These are phyloP conservation scores for Zaprionus tsacasi DNA, from an alignment of 1,140 invertebrate species.

Conservation along the genomic window DNA sequence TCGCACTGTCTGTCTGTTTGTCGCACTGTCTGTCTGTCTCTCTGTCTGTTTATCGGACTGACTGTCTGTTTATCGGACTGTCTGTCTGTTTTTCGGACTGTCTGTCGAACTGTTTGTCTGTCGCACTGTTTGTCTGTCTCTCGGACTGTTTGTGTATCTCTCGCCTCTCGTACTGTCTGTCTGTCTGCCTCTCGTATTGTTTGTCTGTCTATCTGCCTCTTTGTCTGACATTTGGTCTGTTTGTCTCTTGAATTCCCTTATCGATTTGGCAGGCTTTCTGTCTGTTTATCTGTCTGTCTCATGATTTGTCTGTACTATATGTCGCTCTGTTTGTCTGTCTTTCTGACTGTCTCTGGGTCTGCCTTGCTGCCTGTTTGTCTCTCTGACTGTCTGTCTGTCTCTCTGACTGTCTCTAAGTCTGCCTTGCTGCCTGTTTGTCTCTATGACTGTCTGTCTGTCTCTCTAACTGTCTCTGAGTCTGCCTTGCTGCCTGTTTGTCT, in stretches of 20 bases:
- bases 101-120: neutral
- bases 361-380: slow-evolving; percentile 17
- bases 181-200: too few species aligned
- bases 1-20: neutral
- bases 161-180: too few species aligned
- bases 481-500: slow-evolving; percentile 11
- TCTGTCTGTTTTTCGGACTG: neutral
- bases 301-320: neutral
- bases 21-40: neutral
- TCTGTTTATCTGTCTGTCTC: slow-evolving; percentile 11
- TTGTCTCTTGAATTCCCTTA: neutral
- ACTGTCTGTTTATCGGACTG: neutral
- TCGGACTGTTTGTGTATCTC: neutral
- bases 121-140: neutral
- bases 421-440: slow-evolving; percentile 10
- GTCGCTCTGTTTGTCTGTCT: slow-evolving; percentile 58
- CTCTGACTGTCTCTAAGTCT: neutral
- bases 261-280: slow-evolving; percentile 8
- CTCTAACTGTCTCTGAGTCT: neutral
- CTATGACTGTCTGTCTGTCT: slow-evolving; percentile 14
- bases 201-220: neutral
- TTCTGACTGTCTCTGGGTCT: too few species aligned
- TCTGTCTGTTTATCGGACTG: neutral
- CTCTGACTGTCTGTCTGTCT: slow-evolving; percentile 9
- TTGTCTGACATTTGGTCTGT: neutral